Evolutionary conservation across 2,797 vertebrate genomes (phyloP).

Genomic region (Enteromius thamalakanensis): DNA sequence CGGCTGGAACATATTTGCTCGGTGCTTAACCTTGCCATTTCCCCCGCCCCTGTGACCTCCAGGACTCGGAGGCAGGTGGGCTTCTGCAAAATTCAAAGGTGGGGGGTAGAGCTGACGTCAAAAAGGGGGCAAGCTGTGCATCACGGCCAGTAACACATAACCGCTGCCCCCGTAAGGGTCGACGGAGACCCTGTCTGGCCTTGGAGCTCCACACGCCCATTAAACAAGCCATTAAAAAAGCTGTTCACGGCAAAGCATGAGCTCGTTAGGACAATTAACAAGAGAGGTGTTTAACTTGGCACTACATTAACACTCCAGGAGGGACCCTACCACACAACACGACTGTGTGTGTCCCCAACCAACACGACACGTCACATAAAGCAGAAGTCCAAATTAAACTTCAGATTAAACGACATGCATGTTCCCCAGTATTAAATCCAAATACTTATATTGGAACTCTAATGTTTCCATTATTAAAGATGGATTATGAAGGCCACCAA

Average conservation of each 20-base stretch:
- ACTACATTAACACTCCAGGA: constrained; percentile 67
- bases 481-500: constrained; percentile 12
- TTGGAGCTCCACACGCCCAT: constrained; percentile 63
- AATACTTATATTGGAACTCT: background rate
- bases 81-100: constrained; percentile 51
- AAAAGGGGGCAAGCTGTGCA: constrained; percentile 32
- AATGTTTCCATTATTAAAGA: background rate
- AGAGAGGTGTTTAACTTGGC: constrained; percentile 76
- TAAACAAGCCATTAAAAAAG: constrained; percentile 74
- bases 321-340: constrained; percentile 48
- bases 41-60: constrained; percentile 59
- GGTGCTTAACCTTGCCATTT: constrained; percentile 65
- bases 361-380: background rate
- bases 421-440: background rate
- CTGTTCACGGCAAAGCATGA: constrained; percentile 70
- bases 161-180: constrained; percentile 58
- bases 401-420: background rate
- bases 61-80: constrained; percentile 62
- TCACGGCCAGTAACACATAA: constrained; percentile 54
- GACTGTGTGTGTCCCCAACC: constrained; percentile 17
- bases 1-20: constrained; percentile 64
- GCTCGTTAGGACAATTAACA: constrained; percentile 76
- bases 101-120: constrained; percentile 52
- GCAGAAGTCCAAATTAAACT: background rate
- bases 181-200: constrained; percentile 53